Conservation (phyloP, 2,888 invertebrate genomes). For the Drymonia ruficornis region DNA sequence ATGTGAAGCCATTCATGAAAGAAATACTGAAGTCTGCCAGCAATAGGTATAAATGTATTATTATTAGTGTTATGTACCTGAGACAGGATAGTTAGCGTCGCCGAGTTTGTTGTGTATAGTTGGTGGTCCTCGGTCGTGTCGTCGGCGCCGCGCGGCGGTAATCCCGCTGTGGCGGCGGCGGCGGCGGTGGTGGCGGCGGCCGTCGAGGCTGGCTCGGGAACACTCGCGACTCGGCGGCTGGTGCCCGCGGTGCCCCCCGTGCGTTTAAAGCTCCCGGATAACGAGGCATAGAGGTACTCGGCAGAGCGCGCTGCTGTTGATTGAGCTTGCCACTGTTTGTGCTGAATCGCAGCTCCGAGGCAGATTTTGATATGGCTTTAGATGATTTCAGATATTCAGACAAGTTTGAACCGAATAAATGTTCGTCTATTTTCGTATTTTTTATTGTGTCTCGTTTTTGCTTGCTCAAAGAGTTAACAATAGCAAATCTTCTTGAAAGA, state of each 20-base stretch:
- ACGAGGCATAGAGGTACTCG: too few species aligned
- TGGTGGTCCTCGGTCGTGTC: background rate
- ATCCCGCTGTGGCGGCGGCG: too few species aligned
- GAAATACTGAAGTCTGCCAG: background rate
- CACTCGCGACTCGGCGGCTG: constrained; percentile 14
- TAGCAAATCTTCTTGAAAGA: background rate
- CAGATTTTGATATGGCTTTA: background rate
- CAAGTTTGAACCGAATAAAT: background rate
- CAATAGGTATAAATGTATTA: too few species aligned
- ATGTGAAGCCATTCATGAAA: background rate
- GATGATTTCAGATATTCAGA: background rate
- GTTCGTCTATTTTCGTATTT: background rate
- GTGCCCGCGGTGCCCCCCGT: constrained; percentile 14
- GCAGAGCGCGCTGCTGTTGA: too few species aligned
- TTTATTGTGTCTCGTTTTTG: background rate
- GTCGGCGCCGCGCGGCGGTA: too few species aligned
- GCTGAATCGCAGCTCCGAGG: background rate
- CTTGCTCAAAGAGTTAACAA: background rate
- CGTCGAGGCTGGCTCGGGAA: constrained; percentile 3
- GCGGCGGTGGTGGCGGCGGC: too few species aligned
- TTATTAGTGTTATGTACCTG: too few species aligned
- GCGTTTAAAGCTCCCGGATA: constrained; percentile 10
- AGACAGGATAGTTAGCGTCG: too few species aligned
- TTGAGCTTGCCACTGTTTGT: background rate
- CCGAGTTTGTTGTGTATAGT: background rate